Base-by-base conservation (phyloP, 2,888 invertebrate genomes). In the Rambutsinella grinnellia region DNA sequence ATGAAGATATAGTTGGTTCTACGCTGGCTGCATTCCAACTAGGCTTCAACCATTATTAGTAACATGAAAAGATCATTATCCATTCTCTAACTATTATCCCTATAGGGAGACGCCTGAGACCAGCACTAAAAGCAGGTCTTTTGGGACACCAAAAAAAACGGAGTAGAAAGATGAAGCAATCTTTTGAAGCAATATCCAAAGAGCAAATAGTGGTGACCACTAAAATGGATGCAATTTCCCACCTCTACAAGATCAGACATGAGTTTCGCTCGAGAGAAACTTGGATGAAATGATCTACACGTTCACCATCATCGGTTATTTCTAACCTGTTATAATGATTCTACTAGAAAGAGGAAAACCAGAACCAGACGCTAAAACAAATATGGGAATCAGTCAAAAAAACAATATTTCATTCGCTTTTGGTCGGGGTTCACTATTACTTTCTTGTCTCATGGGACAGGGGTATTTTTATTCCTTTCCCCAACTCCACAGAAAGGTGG, bases 331-430 rank as follows among this genome's bases (percentile, higher is more conserved):
- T n/a, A n/a, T n/a, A n/a, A n/a, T n/a, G n/a, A n/a, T n/a, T n/a
- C n/a, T n/a, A n/a, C n/a, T n/a, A n/a, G n/a, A n/a, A n/a, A n/a
- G n/a, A n/a, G n/a, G n/a, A n/a, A 13, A 36, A 36, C 36, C 36
- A 36, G 13, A 36, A 36, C 36, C 36, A 36, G n/a, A n/a, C n/a
- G n/a, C n/a, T n/a, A 76, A 79, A 81, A 77, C 79, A 81, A 82
- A 82, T 80, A 81, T 80, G 74, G 78, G 78, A 82, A 80, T 80
- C 81, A 81, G 81, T 81, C 81, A 70, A 77, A 79, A 79, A 80
- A 76, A 78, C 78, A 51, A 62, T 68, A 69, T 71, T 78, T 57
- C 61, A 17, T 51, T 44, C 36, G 23, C 54, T 49, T 72, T 47
- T 15, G 36, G 19, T 47, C 75, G 21, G 47, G 75, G 76, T 79